Conservation (phyloP, 2,888 invertebrate genomes). For the Oscheius sp. region DNA sequence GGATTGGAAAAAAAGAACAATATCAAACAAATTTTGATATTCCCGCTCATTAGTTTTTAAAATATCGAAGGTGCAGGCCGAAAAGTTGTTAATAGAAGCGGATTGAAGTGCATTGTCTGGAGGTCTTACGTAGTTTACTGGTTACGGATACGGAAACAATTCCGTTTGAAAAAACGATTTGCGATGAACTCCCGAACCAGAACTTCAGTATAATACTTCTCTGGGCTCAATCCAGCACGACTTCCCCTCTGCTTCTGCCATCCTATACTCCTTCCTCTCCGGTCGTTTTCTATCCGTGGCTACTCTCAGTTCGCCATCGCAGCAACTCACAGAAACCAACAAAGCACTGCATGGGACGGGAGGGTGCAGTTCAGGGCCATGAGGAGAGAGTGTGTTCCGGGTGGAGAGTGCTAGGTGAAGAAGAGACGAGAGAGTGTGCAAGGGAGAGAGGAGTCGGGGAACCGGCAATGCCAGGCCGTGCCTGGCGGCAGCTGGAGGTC, state of each 20-base stretch:
- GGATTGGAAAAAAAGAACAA: too few species aligned
- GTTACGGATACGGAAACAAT: too few species aligned
- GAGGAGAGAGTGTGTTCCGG: neutral
- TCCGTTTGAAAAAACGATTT: neutral
- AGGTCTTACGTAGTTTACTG: too few species aligned
- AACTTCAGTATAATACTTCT: too few species aligned
- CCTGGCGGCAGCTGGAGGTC: slow-evolving; percentile 36
- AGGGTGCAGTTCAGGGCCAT: slow-evolving; percentile 23
- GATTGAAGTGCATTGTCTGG: too few species aligned
- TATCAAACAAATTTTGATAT: too few species aligned
- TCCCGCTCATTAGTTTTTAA: too few species aligned
- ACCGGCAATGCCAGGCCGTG: slow-evolving; percentile 34
- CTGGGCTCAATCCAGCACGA: neutral
- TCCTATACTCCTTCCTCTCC: too few species aligned
- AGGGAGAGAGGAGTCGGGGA: neutral
- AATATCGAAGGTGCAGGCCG: too few species aligned
- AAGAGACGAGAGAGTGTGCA: slow-evolving; percentile 11
- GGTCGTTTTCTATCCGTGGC: too few species aligned
- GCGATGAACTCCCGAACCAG: neutral
- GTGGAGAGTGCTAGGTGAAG: neutral
- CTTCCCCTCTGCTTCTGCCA: neutral
- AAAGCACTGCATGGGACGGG: slow-evolving; percentile 33
- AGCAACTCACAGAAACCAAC: slow-evolving; percentile 1
- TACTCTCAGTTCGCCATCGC: too few species aligned
- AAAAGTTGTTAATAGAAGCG: too few species aligned